Percentiles rank a stretch among this genome's conserved stretches.
Conservation (phyloP, 2,888 invertebrate genomes). For the Tetranychus truncatus region DNA sequence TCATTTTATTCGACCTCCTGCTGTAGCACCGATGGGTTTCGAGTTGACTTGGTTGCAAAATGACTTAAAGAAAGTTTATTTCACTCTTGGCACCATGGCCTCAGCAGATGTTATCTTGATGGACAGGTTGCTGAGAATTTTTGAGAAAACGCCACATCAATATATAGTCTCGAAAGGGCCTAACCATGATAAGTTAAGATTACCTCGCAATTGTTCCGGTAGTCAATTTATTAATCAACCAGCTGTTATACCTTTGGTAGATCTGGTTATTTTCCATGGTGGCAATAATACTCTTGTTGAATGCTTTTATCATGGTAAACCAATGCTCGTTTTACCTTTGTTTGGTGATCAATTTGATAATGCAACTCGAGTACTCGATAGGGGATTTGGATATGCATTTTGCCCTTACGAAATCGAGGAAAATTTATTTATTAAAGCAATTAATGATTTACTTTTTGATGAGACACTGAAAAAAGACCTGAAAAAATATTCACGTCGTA, state of each 20-base stretch:
- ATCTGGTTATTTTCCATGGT: conserved; percentile 1
- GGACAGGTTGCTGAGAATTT: background rate
- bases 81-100: background rate
- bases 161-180: background rate
- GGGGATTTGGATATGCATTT: background rate
- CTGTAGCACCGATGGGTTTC: background rate
- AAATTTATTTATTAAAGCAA: background rate
- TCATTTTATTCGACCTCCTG: background rate
- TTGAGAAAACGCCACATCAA: background rate
- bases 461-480: background rate
- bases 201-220: background rate
- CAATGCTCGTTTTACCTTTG: background rate
- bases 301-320: background rate
- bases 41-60: background rate
- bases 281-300: background rate
- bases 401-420: background rate
- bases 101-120: background rate
- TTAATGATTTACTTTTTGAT: background rate
- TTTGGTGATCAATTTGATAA: conserved; percentile 5
- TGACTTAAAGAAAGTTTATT: background rate
- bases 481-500: background rate
- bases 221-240: background rate
- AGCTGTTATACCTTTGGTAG: background rate
- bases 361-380: background rate
- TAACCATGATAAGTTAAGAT: background rate